Conservation (phyloP, 2,113 vertebrate species). For the Isichthys henryi region DNA sequence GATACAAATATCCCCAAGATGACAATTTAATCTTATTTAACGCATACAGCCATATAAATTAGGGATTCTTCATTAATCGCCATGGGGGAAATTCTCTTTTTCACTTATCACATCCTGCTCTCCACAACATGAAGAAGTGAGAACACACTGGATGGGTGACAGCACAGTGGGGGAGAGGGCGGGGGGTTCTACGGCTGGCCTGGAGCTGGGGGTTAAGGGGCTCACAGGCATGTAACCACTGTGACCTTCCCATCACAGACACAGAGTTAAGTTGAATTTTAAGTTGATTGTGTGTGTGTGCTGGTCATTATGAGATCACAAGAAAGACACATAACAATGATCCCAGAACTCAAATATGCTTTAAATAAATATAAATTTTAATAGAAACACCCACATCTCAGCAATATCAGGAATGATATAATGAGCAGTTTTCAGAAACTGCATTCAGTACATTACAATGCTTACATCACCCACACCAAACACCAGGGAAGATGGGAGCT, state of each 20-base stretch:
- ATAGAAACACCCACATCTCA: constrained; percentile 99
- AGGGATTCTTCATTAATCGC: background rate
- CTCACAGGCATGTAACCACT: background rate
- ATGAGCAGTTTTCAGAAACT: constrained; percentile 99
- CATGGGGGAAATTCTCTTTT: background rate
- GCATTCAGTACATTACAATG: constrained; percentile 99
- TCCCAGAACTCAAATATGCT: constrained; percentile 53
- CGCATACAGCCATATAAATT: background rate
- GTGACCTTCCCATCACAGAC: background rate
- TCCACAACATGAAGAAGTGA: background rate
- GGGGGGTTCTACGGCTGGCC: background rate
- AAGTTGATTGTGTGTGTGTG: background rate
- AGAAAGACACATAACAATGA: background rate
- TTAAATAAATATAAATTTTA: constrained; percentile 99
- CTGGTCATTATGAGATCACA: background rate
- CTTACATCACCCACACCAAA: constrained; percentile 96
- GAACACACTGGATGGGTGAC: too few species aligned
- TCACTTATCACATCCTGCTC: background rate
- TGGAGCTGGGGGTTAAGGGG: background rate
- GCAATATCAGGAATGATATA: constrained; percentile 99
- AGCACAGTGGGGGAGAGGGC: background rate
- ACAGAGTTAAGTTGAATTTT: background rate
- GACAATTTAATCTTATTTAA: background rate
- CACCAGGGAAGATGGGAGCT: constrained; percentile 67
- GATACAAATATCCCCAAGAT: background rate